Evolutionary conservation across 2,797 vertebrate genomes (phyloP).

Genomic region (Eulemur coronatus): DNA sequence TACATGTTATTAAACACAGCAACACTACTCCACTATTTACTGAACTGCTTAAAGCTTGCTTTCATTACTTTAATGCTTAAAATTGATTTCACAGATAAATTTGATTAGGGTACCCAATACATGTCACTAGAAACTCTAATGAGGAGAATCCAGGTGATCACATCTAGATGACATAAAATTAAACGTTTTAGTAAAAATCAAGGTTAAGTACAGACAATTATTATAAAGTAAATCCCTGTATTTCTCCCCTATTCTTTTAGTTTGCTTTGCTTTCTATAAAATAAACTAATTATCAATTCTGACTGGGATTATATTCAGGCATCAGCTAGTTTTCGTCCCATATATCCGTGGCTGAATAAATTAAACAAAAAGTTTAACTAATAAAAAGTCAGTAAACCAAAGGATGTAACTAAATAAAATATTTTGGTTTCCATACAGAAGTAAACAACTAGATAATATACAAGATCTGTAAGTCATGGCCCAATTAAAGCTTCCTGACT

Average conservation of each 20-base stretch:
- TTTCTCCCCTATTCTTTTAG: not conserved
- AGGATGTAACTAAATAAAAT: not conserved
- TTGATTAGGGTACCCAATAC: not conserved
- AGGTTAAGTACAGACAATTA: not conserved
- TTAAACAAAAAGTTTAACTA: not conserved
- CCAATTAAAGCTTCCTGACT: not conserved
- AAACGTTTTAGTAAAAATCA: slow-evolving; percentile 1
- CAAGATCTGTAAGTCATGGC: not conserved
- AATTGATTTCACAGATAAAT: not conserved
- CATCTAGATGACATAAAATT: not conserved
- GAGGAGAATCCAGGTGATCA: not conserved
- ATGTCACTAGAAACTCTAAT: slow-evolving; percentile 22
- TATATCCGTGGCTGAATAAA: not conserved
- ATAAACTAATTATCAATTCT: not conserved
- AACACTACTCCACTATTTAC: not conserved
- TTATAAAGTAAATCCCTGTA: not conserved
- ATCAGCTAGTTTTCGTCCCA: not conserved
- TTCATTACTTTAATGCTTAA: slow-evolving; percentile 28
- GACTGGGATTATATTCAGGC: not conserved
- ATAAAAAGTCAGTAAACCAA: not conserved
- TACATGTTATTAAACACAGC: not conserved
- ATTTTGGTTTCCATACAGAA: not conserved
- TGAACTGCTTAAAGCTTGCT: slow-evolving; percentile 23
- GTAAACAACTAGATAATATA: not conserved
- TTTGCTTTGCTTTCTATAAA: not conserved